phyloP scores from a whole-genome alignment of 92 coral and sea anemone species.

The Umimayanthus chanpuru region DNA sequence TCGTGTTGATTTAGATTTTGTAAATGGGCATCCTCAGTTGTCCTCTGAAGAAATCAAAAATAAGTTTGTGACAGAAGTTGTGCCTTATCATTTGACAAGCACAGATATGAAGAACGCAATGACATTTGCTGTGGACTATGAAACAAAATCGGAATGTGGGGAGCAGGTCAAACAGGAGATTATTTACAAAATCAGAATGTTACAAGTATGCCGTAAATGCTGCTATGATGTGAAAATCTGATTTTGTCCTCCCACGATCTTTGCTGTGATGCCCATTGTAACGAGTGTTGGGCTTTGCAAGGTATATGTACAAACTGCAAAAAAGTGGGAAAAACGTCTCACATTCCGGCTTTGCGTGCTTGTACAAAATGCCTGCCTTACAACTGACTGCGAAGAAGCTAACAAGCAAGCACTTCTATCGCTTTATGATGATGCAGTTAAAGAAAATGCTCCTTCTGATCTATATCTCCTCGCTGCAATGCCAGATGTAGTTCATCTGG shows the following conservation, averaged over 20 bases:
- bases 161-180: conserved; percentile 35
- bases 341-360: conserved; percentile 48
- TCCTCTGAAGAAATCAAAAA: conserved; percentile 42
- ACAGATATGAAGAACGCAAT: conserved; percentile 41
- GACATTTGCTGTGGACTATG: conserved; percentile 52
- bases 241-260: too few species aligned
- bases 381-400: conserved; percentile 52
- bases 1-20: conserved; percentile 35
- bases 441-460: conserved; percentile 4
- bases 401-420: conserved; percentile 43
- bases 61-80: conserved; percentile 50
- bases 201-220: conserved; percentile 5
- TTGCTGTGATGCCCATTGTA: too few species aligned
- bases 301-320: not conserved
- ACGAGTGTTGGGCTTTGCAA: too few species aligned
- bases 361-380: conserved; percentile 50
- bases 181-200: conserved; percentile 38
- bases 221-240: too few species aligned
- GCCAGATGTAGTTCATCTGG: not conserved
- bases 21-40: conserved; percentile 44
- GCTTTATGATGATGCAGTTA: conserved; percentile 39
- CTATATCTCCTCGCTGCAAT: too few species aligned
- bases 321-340: not conserved
- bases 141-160: conserved; percentile 42
- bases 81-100: conserved; percentile 38